A percentile compares a stretch with the other conserved stretches of the same genome.
phyloP scores from a whole-genome alignment of 2,888 invertebrate genomes.

The Caenorhabditis angaria region DNA sequence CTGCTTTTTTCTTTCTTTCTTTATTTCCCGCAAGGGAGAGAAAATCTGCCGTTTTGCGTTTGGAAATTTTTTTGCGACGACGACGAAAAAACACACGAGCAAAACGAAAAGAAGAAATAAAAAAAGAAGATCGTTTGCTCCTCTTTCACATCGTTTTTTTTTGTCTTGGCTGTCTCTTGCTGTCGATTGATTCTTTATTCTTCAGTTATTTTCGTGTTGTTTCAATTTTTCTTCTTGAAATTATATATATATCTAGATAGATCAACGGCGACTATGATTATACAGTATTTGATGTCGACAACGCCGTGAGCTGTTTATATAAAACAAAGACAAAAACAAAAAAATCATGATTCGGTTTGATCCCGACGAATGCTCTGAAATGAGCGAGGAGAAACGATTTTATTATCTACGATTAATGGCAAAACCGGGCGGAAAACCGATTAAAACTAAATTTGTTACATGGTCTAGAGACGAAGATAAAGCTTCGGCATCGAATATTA shows the following conservation, averaged over 20 bases:
- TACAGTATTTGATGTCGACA: background rate
- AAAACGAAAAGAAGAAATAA: constrained; percentile 3
- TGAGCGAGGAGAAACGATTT: constrained; percentile 68
- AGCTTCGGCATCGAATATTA: constrained; percentile 34
- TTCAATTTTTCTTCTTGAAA: background rate
- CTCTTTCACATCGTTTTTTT: background rate
- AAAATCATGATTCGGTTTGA: constrained; percentile 53
- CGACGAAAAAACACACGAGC: background rate
- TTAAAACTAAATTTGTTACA: constrained; percentile 71
- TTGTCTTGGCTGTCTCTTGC: background rate
- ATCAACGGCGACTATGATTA: constrained; percentile 9
- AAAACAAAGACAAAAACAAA: too few species aligned
- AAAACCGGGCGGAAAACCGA: constrained; percentile 69
- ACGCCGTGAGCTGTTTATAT: background rate
- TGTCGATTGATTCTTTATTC: background rate
- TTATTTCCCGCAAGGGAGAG: constrained; percentile 20
- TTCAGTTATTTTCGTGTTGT: constrained; percentile 7
- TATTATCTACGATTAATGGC: constrained; percentile 72
- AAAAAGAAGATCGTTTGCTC: background rate
- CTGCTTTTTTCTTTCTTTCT: background rate
- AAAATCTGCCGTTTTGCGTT: constrained; percentile 11
- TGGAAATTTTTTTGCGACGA: background rate
- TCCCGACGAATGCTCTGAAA: constrained; percentile 54
- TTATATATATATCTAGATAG: background rate
- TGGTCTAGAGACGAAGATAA: constrained; percentile 63